Base-by-base conservation (phyloP, 2,888 invertebrate species). In the Rugalucina vietnamica region DNA sequence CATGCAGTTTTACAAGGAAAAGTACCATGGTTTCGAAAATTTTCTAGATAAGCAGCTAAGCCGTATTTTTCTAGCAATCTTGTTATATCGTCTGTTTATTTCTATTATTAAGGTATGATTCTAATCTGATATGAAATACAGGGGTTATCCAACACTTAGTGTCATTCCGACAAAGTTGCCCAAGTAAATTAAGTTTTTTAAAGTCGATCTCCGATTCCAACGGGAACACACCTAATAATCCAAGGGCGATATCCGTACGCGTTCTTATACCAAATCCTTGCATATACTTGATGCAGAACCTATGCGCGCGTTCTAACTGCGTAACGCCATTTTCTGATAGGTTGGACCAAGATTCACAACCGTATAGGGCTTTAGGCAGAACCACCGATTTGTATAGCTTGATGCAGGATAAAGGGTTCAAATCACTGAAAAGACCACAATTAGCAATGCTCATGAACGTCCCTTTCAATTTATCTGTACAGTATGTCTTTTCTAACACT, bases 311-410 rank as follows among this genome's bases (percentile, higher is more conserved):
- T 27, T 69, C 69, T 27, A 32, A 21, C 10, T 4, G 3, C 29
- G 29, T 27, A 12, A 69, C 29, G 24, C 29, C 4, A 36, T 27
- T 36, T 3, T 32, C 36, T 5, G 69, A 12, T 27, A 69, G 18
- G 24, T 69, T 21, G 5, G 5, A 12, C 78, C 78, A 78, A 21
- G 29, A 10, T 43, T 78, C 71, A 36, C 78, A 71, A 3, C 78
- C 78, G 43, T 78, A 78, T 27, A 78, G 49, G 1, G 70, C 78
- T n/a, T 54, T 71, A 18, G 78, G 78, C 32, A 39, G 34, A 70
- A 78, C 78, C 0, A 54, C 37, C 24, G 78, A 24, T 0, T 78
- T 71, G 39, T 71, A 78, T 54, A 78, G 50, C 1, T 34, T 50
- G 27, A 5, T 24, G 5, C 32, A 27, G 24, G 78, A 34, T 32